phyloP scores from a whole-genome alignment of 2,113 vertebrate species.

The Conger conger region DNA sequence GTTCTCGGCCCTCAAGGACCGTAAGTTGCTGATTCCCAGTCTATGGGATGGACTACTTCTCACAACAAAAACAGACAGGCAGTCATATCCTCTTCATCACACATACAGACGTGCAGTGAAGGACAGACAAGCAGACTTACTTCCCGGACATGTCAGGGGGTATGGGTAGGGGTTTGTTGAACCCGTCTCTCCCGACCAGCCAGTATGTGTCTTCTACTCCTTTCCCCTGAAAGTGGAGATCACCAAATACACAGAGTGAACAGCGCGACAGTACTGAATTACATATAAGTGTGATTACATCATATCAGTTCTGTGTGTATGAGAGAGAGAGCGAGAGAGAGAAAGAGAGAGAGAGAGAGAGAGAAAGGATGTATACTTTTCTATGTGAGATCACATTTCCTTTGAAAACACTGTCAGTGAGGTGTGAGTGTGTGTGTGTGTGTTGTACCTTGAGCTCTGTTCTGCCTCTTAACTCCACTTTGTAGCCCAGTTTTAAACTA shows the following conservation, averaged over 20 bases:
- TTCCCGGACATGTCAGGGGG: conserved; percentile 76
- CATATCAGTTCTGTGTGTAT: not conserved
- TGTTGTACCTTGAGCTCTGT: conserved; percentile 85
- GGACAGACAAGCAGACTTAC: conserved; percentile 62
- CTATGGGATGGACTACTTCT: too few species aligned
- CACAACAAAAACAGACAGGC: not conserved
- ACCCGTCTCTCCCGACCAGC: conserved; percentile 80
- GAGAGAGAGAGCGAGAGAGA: not conserved
- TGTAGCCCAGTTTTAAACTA: conserved; percentile 77
- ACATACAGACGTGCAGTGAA: not conserved
- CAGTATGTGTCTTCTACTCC: conserved; percentile 83
- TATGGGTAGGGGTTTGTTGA: conserved; percentile 77
- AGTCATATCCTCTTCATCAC: not conserved
- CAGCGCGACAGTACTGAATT: not conserved
- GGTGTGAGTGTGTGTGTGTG: not conserved
- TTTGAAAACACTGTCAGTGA: too few species aligned
- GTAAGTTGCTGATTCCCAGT: too few species aligned
- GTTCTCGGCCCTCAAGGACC: too few species aligned
- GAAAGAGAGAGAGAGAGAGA: not conserved
- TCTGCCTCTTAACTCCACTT: conserved; percentile 73
- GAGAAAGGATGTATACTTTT: too few species aligned
- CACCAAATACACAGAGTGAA: conserved; percentile 7
- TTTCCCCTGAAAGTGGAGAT: conserved; percentile 72
- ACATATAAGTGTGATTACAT: not conserved
- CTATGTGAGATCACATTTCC: not conserved